Evolutionary conservation across 53 echinoderm and acorn worm genomes (phyloP), one percentile per base, ranked within the genome.

Genomic region (Patiria pectinifera): DNA sequence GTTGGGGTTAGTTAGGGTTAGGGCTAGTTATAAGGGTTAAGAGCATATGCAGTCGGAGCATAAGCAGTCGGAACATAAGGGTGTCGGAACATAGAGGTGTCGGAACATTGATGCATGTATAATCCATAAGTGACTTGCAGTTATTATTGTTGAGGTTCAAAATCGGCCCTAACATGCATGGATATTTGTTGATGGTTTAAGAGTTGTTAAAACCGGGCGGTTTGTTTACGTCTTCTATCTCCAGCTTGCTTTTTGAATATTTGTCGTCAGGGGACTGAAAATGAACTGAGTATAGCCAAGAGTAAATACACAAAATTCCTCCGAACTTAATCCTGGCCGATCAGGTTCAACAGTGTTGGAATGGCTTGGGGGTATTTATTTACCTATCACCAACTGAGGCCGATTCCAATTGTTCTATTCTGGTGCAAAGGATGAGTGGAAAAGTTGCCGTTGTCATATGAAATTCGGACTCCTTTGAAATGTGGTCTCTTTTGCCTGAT

Each of bases 301-400:
- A 77, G 80, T 90, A 90, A 90, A 81, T 81, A 90, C 90, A 89
- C 89, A 89, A 62, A 22, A 59, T 84, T 66, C 80, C 61, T 48
- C 80, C 69, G 63, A 79, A 81, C 80, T 90, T 69, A 90, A 90
- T 90, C 82, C 47, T 7, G 14, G 22, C 44, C 49, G 81, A 90
- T 90, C 90, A 87, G 87, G 87, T 87, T 87, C 87, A 87, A 76
- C 77, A 53, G 60, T 59, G 87, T 14, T 10, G 62, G 18, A 23
- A 81, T 47, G 48, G 66, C 80, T 90, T 66, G 6, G 69, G 25
- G 62, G 19, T 81, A 80, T 82, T 90, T 90, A 48, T 90, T 90
- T 90, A 90, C 46, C 78, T 19, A 66, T 90, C 62, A 35, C 82
- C 81, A 88, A 88, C 88, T 78, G 15, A 8, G 71, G 74, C 22